These are phyloP conservation scores for Steinernema khuongi DNA, from an alignment of 1,140 invertebrate species.

Conservation along the genomic window DNA sequence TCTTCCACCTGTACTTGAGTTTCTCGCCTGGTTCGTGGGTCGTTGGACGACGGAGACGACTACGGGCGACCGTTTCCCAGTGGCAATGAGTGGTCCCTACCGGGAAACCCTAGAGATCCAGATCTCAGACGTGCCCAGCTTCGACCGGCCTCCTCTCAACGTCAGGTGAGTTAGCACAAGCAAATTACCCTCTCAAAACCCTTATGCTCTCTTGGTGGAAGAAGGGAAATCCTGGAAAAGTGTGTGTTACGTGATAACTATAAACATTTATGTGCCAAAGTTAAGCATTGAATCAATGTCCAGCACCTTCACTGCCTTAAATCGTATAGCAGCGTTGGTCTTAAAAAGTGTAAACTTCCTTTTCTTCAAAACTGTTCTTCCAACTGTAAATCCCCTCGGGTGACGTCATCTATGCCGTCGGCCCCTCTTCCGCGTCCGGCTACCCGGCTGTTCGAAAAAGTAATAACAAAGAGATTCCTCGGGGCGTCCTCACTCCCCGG, in stretches of 20 bases:
- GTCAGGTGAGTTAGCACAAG: constrained; percentile 47
- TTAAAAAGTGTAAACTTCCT: too few relatives aligned
- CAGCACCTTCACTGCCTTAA: too few relatives aligned
- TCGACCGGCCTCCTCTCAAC: constrained; percentile 52
- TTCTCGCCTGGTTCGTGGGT: constrained; percentile 48
- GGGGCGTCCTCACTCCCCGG: neutral
- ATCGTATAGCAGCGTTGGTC: too few relatives aligned
- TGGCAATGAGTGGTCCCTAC: constrained; percentile 41
- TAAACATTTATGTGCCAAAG: too few relatives aligned
- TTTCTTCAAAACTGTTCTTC: too few relatives aligned
- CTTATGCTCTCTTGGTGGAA: constrained; percentile 1
- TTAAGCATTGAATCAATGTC: too few relatives aligned
- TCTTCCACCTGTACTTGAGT: constrained; percentile 49
- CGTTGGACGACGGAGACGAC: constrained; percentile 46
- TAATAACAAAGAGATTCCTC: constrained; percentile 10
- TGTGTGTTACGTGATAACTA: too few relatives aligned
- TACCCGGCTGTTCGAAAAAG: neutral
- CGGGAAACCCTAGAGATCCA: constrained; percentile 45
- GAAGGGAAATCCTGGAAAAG: neutral
- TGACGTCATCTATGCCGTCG: too few relatives aligned
- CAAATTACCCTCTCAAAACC: too few relatives aligned
- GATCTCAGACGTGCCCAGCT: constrained; percentile 45
- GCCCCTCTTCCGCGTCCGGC: neutral
- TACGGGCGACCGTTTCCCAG: constrained; percentile 45
- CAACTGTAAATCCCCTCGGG: too few relatives aligned